Evolutionary conservation across 2,888 invertebrate genomes (phyloP), one percentile per base, ranked within the genome.

Genomic region (Amorpha juglandis): DNA sequence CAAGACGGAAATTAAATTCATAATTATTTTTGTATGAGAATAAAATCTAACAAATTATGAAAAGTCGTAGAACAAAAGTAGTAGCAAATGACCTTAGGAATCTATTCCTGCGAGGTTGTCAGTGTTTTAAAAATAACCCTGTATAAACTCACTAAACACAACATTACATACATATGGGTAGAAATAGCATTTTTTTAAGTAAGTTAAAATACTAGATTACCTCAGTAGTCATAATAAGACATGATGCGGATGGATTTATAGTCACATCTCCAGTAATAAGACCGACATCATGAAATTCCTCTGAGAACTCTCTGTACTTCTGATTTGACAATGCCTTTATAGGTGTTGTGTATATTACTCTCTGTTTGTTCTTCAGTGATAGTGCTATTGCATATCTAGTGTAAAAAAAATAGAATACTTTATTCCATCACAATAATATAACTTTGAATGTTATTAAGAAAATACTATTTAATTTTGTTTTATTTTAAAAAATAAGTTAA

Each of bases 171-270:
- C 27, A 27, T 27, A 27, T 27, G 4, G 27, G 4, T 27, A 27
- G 27, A 27, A 3, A 27, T 27, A 27, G 1, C 27, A 3, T 4
- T 4, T 27, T 27, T 27, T 27, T 27, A 27, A 27, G 27, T 27
- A 3, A 4, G 27, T 27, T 27, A 47, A 62, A 27, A 33, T 16
- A 64, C 27, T 52, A 66, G 52, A 96, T 38, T 90, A 96, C 96
- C 94, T 99, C 99, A n/a, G 99, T 99, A 0, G 99, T 99, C 99
- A 99, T 99, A 73, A 99, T 99, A 48, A 99, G 95, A 88, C 99
- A 98, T 65, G 98, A 98, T 14, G 99, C 99, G 47, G 97, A 97
- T 6, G 99, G 99, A 93, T 99, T 99, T 65, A 99, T 99, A 0
- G 99, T 99, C 1, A 99, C 99, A 93, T 99, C 99, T 45, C 99